phyloP scores from a whole-genome alignment of 2,113 vertebrate genomes.

The Bothrops jararaca region DNA sequence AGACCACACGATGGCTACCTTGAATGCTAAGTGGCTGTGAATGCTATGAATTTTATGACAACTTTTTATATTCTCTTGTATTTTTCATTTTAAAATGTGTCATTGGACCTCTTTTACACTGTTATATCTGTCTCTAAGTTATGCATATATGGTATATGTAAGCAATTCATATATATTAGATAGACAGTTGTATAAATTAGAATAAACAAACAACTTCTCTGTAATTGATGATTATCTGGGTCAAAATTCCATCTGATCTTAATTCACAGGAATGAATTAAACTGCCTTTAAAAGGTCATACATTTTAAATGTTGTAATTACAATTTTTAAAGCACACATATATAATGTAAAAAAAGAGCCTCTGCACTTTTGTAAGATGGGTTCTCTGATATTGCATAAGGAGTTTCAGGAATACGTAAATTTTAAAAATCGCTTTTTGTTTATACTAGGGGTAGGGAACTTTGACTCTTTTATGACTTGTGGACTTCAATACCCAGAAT shows the following conservation, averaged over 20 bases:
- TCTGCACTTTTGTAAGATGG: not conserved
- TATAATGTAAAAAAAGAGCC: not conserved
- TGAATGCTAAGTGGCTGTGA: not conserved
- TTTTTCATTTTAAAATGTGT: not conserved
- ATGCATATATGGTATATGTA: not conserved
- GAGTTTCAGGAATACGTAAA: not conserved
- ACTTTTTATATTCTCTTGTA: not conserved
- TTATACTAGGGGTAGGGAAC: not conserved
- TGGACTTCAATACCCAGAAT: no score
- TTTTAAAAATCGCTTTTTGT: not conserved
- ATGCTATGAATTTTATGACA: not conserved
- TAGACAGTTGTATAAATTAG: not conserved
- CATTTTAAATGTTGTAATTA: slow-evolving; percentile 4
- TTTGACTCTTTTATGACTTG: no score
- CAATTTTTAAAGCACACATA: not conserved
- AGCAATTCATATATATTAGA: not conserved
- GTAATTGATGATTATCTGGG: not conserved
- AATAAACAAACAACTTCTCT: not conserved
- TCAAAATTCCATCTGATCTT: not conserved
- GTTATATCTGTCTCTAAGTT: not conserved
- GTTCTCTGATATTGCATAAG: not conserved
- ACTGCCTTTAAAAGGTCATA: slow-evolving; percentile 1
- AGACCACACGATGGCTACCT: not conserved
- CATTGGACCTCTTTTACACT: not conserved
- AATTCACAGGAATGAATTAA: not conserved